A percentile compares a stretch with the other conserved stretches of the same genome.
Evolutionary conservation across 2,888 invertebrate genomes (phyloP).

Genomic region (Cryptosula pallasiana): DNA sequence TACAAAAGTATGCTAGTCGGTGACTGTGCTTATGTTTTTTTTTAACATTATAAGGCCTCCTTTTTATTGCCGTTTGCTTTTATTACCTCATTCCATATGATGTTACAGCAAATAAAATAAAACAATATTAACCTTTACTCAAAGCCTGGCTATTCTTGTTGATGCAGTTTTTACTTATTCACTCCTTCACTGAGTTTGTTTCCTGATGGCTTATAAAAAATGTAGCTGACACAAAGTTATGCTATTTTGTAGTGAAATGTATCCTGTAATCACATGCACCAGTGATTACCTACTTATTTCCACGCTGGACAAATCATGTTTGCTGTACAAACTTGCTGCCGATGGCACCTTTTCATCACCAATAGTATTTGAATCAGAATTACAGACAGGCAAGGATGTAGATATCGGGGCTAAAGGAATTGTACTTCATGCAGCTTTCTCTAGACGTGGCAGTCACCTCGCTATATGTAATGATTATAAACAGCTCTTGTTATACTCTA

Average conservation of each 20-base stretch:
- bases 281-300: background rate
- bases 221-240: no score
- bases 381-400: background rate
- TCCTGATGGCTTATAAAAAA: no score
- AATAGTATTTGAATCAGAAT: background rate
- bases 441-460: background rate
- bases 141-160: no score
- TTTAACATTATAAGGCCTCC: no score
- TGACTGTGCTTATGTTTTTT: no score
- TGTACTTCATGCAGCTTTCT: conserved; percentile 17
- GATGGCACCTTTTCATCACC: background rate
- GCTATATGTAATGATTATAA: conserved; percentile 15
- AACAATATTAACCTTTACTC: no score
- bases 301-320: background rate
- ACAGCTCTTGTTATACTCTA: conserved; percentile 13
- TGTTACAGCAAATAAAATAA: no score
- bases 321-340: background rate
- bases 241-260: background rate
- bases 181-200: no score
- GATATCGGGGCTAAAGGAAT: conserved; percentile 8
- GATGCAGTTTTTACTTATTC: no score
- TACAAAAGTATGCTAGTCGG: no score
- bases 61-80: no score
- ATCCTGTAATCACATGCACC: background rate
- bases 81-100: no score